Base-by-base conservation (phyloP, 2,113 vertebrate species). In the Centropus bengalensis region DNA sequence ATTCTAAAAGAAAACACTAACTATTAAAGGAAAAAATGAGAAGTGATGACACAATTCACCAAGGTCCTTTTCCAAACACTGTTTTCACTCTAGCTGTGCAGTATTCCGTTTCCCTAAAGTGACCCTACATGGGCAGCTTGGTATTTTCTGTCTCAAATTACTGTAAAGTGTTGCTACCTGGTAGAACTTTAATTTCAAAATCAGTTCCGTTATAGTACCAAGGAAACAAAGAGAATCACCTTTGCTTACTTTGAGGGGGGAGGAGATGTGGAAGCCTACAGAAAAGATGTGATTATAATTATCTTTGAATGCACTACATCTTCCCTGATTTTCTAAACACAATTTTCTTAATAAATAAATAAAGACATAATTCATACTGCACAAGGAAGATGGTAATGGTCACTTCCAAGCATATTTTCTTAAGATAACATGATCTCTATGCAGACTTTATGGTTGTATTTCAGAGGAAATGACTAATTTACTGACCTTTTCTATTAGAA, bases 401-500 rank as follows among this genome's bases (percentile, higher is more conserved):
- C 44, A 82, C 21, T 85, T n/a, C 82, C 47, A 42, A 94, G 33
- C 19, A 38, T 68, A 76, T 87, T 85, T 92, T 91, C 93, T 84
- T 58, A 82, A 82, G 70, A 10, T 62, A 76, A 24, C 91, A 78
- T 69, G 89, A 51, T 79, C 54, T 56, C 55, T 40, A 58, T 54
- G 18, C 55, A 77, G 55, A 59, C 62, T 77, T 82, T 74, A 63
- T 59, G 67, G 38, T 79, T 82, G 33, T 28, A 66, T 69, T 89
- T 91, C 82, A 89, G 47, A 80, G 55, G 20, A 3, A 8, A 91
- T 76, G 85, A 77, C 70, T 80, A 49, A 92, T 93, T 91, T 84
- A 73, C 58, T 91, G 91, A 75, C 66, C 45, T 87, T 92, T 92
- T 56, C 58, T 69, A 45, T 85, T 88, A 89, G 33, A 69, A 91